phyloP scores from a whole-genome alignment of 2,113 vertebrate species.

The Cottus gobio region DNA sequence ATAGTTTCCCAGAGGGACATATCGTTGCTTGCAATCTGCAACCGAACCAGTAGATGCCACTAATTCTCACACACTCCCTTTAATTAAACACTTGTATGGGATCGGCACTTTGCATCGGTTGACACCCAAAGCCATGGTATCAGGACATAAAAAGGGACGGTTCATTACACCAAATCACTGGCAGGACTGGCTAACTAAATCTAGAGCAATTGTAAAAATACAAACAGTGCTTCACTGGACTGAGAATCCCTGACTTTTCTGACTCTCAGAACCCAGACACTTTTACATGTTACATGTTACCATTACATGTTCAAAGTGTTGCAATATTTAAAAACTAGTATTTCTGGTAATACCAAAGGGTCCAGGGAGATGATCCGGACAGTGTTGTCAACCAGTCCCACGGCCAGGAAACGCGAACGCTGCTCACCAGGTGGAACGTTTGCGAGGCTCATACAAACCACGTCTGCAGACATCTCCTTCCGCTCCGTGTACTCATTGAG shows the following conservation, averaged over 20 bases:
- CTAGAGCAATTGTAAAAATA: background rate
- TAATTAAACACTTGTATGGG: background rate
- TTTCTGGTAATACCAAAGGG: slow-evolving; percentile 86
- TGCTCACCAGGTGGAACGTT: slow-evolving; percentile 98
- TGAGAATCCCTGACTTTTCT: background rate
- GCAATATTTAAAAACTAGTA: background rate
- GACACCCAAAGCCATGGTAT: background rate
- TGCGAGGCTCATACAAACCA: slow-evolving; percentile 98
- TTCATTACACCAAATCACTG: background rate
- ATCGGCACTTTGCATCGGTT: background rate
- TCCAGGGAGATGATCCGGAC: slow-evolving; percentile 98
- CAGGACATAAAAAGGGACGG: background rate
- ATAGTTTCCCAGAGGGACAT: too few relatives aligned
- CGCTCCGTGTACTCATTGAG: slow-evolving; percentile 98
- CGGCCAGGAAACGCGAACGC: slow-evolving; percentile 94
- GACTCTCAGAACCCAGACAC: background rate
- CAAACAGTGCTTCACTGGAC: background rate
- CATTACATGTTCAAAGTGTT: background rate
- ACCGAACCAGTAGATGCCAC: background rate
- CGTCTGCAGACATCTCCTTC: slow-evolving; percentile 98
- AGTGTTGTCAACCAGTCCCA: slow-evolving; percentile 97
- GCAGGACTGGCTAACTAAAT: background rate
- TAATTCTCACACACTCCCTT: background rate
- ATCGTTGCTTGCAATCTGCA: background rate
- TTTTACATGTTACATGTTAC: too few relatives aligned